These are phyloP conservation scores for Xyrauchen texanus DNA, from an alignment of 2,113 vertebrate genomes.

Conservation along the genomic window DNA sequence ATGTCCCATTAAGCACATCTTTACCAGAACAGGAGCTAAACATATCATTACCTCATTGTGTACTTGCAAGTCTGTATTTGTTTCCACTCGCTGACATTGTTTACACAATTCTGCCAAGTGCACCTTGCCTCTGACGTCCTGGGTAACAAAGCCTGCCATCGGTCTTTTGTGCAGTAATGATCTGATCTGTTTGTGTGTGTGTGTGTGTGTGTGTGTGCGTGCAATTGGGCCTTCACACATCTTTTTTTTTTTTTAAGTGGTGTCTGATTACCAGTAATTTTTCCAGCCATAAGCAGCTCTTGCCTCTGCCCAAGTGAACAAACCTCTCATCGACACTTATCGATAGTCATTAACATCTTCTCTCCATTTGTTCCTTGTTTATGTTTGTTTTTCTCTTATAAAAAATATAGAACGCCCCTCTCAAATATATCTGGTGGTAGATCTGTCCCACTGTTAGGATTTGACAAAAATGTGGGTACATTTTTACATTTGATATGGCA, in stretches of 20 bases:
- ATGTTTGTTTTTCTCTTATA: background rate
- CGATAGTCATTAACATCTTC: constrained; percentile 7
- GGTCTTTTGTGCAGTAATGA: constrained; percentile 17
- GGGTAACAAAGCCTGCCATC: constrained; percentile 35
- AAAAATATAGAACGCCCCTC: too few species aligned
- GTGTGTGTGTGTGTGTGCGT: background rate
- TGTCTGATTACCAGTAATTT: constrained; percentile 55
- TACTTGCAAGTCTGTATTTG: constrained; percentile 15
- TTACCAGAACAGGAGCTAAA: constrained; percentile 9
- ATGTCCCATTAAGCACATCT: too few species aligned
- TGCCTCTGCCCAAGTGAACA: background rate
- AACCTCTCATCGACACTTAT: background rate
- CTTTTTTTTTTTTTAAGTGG: constrained; percentile 19
- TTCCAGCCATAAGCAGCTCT: constrained; percentile 49
- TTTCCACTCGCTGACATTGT: constrained; percentile 49
- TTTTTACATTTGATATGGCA: too few species aligned
- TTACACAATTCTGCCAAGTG: constrained; percentile 50
- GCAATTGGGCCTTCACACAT: background rate
- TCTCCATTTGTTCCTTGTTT: background rate
- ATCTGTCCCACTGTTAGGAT: too few species aligned
- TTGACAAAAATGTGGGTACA: too few species aligned
- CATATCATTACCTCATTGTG: constrained; percentile 35
- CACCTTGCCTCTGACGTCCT: constrained; percentile 54
- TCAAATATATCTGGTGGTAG: too few species aligned
- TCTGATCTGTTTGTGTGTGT: background rate